phyloP scores from a whole-genome alignment of 2,888 invertebrate genomes.

The Spisula solida region DNA sequence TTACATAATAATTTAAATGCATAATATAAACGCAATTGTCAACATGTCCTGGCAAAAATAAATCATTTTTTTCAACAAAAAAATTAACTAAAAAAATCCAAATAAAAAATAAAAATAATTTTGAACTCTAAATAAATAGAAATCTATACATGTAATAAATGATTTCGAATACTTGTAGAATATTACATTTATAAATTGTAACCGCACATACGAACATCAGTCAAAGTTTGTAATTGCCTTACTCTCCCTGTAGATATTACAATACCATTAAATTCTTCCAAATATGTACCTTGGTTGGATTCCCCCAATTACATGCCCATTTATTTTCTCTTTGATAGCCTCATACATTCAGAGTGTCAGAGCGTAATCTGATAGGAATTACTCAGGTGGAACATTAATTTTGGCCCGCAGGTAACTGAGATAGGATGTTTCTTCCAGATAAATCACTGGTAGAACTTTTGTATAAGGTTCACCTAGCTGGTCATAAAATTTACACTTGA shows the following conservation, averaged over 20 bases:
- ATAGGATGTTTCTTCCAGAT: constrained; percentile 45
- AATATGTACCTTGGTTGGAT: constrained; percentile 36
- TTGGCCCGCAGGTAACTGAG: constrained; percentile 48
- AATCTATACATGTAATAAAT: no score
- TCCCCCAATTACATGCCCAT: constrained; percentile 28
- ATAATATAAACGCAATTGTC: no score
- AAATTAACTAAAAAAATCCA: no score
- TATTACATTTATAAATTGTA: no score
- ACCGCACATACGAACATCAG: neutral
- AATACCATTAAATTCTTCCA: constrained; percentile 23
- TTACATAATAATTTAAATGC: no score
- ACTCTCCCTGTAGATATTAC: neutral
- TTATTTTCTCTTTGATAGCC: constrained; percentile 32
- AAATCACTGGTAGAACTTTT: constrained; percentile 48
- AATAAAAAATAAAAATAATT: no score
- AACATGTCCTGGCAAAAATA: no score
- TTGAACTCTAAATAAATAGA: no score
- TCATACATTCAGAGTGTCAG: constrained; percentile 30
- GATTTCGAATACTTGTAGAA: no score
- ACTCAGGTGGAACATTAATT: constrained; percentile 38
- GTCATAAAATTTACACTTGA: constrained; percentile 58
- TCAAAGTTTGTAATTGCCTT: neutral
- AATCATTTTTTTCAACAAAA: no score
- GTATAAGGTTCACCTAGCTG: constrained; percentile 23
- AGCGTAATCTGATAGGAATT: constrained; percentile 28